Evolutionary conservation across 2,797 vertebrate species (phyloP).

Genomic region (Girardinus metallicus): DNA sequence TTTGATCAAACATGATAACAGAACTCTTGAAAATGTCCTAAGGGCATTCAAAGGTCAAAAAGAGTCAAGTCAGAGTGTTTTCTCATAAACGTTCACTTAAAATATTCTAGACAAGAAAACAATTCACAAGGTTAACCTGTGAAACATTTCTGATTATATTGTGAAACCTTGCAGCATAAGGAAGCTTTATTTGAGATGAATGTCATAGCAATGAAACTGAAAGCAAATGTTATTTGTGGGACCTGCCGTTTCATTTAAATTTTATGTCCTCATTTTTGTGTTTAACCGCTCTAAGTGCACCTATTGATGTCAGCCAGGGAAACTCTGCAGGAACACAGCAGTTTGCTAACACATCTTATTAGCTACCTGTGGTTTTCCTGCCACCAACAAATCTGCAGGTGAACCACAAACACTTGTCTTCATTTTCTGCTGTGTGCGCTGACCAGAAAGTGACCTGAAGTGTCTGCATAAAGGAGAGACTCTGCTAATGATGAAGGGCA

Average conservation of each 20-base stretch:
- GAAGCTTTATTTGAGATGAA: background rate
- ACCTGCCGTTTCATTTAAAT: background rate
- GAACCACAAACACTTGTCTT: conserved; percentile 5
- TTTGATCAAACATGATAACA: background rate
- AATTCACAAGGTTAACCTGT: background rate
- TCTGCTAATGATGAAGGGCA: conserved; percentile 68
- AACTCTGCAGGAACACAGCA: conserved; percentile 6
- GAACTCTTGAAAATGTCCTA: background rate
- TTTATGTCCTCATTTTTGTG: background rate
- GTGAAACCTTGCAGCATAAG: background rate
- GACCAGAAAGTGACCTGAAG: conserved; percentile 56
- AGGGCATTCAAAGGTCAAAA: background rate
- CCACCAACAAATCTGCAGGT: conserved; percentile 30
- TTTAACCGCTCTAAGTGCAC: background rate
- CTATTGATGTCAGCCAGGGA: background rate
- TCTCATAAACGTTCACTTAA: background rate
- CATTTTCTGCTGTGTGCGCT: conserved; percentile 33
- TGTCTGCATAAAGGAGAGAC: conserved; percentile 30
- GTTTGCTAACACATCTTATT: conserved; percentile 17
- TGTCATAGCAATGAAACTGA: background rate
- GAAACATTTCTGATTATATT: background rate
- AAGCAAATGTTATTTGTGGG: background rate
- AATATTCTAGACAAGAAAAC: background rate
- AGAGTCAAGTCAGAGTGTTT: background rate
- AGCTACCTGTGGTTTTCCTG: conserved; percentile 29